Evolutionary conservation across 2,797 vertebrate genomes (phyloP).

Genomic region (Rhabdophis nuchalis): DNA sequence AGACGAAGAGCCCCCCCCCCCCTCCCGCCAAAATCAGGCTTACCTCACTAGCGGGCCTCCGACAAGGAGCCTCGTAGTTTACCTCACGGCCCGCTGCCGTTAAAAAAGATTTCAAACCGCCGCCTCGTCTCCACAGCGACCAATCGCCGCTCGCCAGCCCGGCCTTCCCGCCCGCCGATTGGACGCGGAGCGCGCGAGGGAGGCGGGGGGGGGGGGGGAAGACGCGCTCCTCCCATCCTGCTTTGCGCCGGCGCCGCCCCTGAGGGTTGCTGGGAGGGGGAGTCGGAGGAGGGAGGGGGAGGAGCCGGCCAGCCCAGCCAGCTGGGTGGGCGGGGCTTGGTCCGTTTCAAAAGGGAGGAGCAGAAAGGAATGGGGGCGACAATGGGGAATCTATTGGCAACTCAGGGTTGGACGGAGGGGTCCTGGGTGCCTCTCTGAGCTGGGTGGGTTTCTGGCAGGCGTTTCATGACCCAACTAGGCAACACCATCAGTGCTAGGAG

Average conservation of each 20-base stretch:
- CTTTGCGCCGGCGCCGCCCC: not conserved
- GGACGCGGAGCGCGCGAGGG: not conserved
- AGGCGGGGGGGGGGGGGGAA: not conserved
- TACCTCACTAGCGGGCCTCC: not conserved
- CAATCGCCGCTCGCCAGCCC: not conserved
- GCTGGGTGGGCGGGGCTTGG: not conserved
- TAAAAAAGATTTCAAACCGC: not conserved
- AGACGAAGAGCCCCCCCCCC: not conserved
- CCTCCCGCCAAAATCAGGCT: not conserved
- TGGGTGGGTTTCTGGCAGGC: no score
- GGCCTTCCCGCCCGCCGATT: not conserved
- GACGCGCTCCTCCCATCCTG: not conserved
- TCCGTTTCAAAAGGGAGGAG: not conserved
- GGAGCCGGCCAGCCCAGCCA: no score
- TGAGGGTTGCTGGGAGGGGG: not conserved
- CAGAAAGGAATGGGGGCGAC: no score
- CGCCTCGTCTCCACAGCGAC: not conserved
- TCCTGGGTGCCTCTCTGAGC: no score
- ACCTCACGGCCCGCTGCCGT: conserved; percentile 14
- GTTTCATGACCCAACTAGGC: no score
- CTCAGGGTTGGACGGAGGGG: no score
- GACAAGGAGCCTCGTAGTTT: fast-evolving
- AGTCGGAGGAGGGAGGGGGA: not conserved
- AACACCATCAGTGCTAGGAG: no score
- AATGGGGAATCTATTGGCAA: no score